phyloP scores from a whole-genome alignment of 2,888 invertebrate species.

The Drosophila dives region DNA sequence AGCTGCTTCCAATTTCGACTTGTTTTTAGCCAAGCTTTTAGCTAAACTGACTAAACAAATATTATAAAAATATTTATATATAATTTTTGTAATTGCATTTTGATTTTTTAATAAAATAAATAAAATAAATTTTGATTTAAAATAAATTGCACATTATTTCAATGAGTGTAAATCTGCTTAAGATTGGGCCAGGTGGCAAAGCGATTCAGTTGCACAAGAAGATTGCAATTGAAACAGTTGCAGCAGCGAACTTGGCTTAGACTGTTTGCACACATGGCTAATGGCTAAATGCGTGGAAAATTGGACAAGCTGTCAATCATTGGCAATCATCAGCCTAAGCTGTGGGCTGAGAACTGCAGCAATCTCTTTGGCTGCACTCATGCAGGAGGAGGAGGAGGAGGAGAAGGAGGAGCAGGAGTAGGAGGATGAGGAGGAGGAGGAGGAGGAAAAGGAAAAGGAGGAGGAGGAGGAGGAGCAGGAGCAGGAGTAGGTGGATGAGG shows the following conservation, averaged over 20 bases:
- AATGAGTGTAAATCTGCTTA: constrained; percentile 19
- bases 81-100: no score
- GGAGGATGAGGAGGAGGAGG: no score
- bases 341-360: constrained; percentile 31
- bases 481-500: no score
- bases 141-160: neutral
- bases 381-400: neutral
- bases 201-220: neutral
- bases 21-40: neutral
- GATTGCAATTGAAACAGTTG: constrained; percentile 12
- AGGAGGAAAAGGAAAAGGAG: no score
- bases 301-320: constrained; percentile 10
- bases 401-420: no score
- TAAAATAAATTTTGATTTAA: no score
- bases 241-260: constrained; percentile 7
- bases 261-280: constrained; percentile 26
- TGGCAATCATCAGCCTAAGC: neutral
- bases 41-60: neutral
- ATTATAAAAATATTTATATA: neutral
- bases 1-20: neutral
- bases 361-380: constrained; percentile 48
- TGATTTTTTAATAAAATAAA: no score
- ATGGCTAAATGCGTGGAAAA: constrained; percentile 3
- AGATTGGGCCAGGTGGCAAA: constrained; percentile 19
- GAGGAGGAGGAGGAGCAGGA: no score